phyloP scores from a whole-genome alignment of 2,888 invertebrate species.

The Scaptomyza parva region DNA sequence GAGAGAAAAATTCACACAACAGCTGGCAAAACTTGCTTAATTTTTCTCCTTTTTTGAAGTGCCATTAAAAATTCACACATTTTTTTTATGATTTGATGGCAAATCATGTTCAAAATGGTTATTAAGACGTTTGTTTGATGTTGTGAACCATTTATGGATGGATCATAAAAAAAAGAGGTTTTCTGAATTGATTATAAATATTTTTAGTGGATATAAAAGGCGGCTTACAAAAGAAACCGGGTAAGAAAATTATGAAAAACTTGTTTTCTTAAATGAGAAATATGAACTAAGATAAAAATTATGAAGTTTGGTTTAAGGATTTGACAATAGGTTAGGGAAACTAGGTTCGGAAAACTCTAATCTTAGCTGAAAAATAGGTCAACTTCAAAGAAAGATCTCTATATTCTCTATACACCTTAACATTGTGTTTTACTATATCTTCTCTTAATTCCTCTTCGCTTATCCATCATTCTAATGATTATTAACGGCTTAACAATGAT shows the following conservation, averaged over 20 bases:
- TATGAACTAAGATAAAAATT: no score
- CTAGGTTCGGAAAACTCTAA: no score
- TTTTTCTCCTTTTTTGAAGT: neutral
- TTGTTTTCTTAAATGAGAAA: no score
- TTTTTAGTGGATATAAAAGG: neutral
- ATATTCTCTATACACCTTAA: no score
- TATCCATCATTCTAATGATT: neutral
- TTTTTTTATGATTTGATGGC: constrained; percentile 1
- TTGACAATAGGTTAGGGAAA: no score
- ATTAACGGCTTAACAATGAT: neutral
- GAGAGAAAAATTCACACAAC: constrained; percentile 24
- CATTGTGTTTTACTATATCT: no score
- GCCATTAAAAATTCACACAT: constrained; percentile 52
- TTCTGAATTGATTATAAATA: neutral
- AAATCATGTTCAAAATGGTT: neutral
- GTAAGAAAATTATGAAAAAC: no score
- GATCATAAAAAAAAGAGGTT: neutral
- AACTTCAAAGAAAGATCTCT: no score
- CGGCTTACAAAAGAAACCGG: no score
- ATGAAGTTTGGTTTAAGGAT: no score
- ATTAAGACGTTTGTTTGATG: neutral
- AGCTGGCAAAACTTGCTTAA: constrained; percentile 1
- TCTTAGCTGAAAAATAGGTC: no score
- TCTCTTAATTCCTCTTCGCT: no score
- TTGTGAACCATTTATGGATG: neutral